Evolutionary conservation across 2,888 invertebrate species (phyloP), one percentile per base, ranked within the genome.

Genomic region (Cenopis cana): DNA sequence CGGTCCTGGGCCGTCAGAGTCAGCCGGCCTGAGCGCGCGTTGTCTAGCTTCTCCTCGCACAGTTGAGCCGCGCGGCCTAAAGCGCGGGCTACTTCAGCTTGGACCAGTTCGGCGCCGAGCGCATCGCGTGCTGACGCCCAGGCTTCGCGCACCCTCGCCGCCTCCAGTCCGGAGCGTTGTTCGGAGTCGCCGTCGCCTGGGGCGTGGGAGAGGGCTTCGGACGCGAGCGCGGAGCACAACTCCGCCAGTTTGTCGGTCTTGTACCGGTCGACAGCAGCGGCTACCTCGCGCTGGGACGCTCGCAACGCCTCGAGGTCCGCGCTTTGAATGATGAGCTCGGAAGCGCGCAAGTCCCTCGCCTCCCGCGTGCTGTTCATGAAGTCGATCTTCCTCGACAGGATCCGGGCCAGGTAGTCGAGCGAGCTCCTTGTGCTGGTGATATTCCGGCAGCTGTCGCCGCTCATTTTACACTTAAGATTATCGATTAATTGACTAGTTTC

Each of bases 401-500:
- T 95, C 83, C 95, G 95, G 55, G 97, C 96, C 80, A 97, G 94
- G 83, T 97, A 95, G 82, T 97, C 96, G 68, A 97, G 87, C 75
- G 94, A 88, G 84, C 90, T 83, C 78, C 93, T 76, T 76, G 91
- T 83, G 81, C 89, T 85, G 68, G 82, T 75, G 76, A 85, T 82
- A 83, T 83, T 86, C 84, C 89, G 89, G 79, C 81, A 88, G 88
- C 87, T 84, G 73, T 88, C 93, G 36, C 95, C 95, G 81, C 93
- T 94, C 60, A 96, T 86, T 85, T 96, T 96, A 77, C 94, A 94
- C 82, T 95, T 95, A 80, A 97, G 93, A 84, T 95, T 95, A 85
- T 95, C 95, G 88, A 97, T 96, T 81, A 97, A 93, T 90, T 96
- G 95, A 84, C 96, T 95, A 84, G 97, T 97, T 94, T 97, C 96